Percentiles rank a stretch among this genome's conserved stretches.
Conservation (phyloP, 2,113 vertebrate species). For the Saguinus midas region DNA sequence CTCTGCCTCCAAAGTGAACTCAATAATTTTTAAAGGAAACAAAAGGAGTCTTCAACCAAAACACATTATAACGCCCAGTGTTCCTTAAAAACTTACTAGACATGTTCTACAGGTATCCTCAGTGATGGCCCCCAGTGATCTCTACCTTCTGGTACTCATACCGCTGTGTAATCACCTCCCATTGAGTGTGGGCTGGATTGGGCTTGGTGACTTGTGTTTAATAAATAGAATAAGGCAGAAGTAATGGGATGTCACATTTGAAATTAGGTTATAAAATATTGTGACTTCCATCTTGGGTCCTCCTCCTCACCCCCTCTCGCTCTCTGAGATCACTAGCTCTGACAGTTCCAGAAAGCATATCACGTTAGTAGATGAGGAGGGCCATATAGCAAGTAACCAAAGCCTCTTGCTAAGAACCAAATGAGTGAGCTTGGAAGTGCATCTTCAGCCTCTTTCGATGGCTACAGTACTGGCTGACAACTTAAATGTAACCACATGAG, state of each 20-base stretch:
- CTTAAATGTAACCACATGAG: not conserved
- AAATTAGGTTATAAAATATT: not conserved
- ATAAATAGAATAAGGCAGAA: not conserved
- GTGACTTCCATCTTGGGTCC: not conserved
- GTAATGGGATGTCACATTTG: not conserved
- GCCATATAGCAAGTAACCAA: not conserved
- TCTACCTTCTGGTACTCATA: not conserved
- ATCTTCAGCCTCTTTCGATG: not conserved
- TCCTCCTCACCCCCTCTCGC: accelerated
- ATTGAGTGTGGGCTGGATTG: not conserved
- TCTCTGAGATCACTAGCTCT: not conserved
- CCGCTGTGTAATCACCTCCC: not conserved
- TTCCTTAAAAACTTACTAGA: not conserved
- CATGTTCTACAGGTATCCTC: not conserved
- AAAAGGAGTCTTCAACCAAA: not conserved
- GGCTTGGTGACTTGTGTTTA: not conserved
- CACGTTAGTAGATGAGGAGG: not conserved
- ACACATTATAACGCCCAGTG: not conserved
- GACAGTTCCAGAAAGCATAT: not conserved
- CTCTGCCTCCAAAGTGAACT: not conserved
- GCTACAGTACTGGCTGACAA: not conserved
- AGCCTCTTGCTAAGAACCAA: not conserved
- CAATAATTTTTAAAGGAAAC: not conserved
- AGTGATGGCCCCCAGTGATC: not conserved
- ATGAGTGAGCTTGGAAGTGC: not conserved